Percentiles rank a stretch among this genome's conserved stretches.
Evolutionary conservation across 2,888 invertebrate genomes (phyloP).

Genomic region (Sepioteuthis lessoniana): DNA sequence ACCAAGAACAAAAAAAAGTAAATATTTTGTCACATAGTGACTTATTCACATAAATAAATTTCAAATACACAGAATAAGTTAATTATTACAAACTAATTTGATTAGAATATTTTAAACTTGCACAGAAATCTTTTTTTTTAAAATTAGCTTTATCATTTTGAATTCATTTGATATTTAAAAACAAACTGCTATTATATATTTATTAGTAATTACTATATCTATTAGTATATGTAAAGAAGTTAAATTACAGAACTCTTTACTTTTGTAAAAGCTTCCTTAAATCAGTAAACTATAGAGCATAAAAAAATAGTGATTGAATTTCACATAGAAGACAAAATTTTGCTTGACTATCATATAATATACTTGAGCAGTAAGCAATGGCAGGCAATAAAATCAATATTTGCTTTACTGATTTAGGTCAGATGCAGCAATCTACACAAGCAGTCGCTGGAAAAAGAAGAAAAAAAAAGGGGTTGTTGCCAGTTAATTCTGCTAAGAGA

Average conservation of each 20-base stretch:
- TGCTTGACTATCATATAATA: not conserved
- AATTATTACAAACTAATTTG: no score
- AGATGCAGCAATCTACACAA: not conserved
- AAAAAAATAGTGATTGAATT: not conserved
- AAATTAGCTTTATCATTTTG: no score
- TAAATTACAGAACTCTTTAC: not conserved
- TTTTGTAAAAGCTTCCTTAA: not conserved
- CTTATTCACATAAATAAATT: no score
- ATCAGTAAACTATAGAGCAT: not conserved
- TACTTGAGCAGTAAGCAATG: slow-evolving; percentile 3
- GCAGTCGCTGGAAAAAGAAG: not conserved
- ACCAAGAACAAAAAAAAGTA: no score
- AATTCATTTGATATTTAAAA: not conserved
- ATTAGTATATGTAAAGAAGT: not conserved
- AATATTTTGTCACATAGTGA: no score
- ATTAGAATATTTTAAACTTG: no score
- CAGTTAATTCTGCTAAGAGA: not conserved
- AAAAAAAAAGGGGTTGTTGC: not conserved
- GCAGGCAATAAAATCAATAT: not conserved
- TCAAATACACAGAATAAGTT: no score
- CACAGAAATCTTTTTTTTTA: no score
- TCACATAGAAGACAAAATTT: not conserved
- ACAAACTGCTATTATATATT: not conserved
- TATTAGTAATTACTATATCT: no score
- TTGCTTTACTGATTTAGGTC: not conserved